phyloP scores from a whole-genome alignment of 2,113 vertebrate genomes.

The Montifringilla adamsi region DNA sequence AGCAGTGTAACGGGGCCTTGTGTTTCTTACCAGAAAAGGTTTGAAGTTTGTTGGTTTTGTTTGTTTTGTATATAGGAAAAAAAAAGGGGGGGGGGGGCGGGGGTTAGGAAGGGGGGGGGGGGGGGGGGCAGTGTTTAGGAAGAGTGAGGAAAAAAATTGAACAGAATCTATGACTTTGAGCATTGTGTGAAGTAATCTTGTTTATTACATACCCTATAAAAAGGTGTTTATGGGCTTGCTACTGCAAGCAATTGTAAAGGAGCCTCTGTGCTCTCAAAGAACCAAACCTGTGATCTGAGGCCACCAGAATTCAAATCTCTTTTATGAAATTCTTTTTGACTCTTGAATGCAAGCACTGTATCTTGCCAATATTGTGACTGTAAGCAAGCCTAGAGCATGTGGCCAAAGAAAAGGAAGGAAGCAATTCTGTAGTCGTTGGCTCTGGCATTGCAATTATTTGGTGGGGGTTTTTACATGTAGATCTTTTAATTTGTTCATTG shows the following conservation, averaged over 20 bases:
- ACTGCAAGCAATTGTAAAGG: background rate
- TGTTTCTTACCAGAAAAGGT: background rate
- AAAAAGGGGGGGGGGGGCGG: rapidly evolving
- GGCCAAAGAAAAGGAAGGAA: background rate
- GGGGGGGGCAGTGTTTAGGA: rapidly evolving
- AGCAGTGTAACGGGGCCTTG: background rate
- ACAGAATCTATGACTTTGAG: background rate
- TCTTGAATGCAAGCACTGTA: background rate
- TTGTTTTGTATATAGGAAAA: background rate
- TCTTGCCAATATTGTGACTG: background rate
- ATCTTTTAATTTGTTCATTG: background rate
- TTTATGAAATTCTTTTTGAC: background rate
- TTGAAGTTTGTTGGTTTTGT: background rate
- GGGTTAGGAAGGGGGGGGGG: no score
- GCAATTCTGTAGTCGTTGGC: rapidly evolving
- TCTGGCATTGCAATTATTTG: background rate
- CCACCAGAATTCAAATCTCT: background rate
- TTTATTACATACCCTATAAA: background rate
- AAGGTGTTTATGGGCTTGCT: background rate
- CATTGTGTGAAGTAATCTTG: background rate
- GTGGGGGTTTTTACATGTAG: background rate
- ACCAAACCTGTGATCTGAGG: background rate
- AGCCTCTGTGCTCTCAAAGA: background rate
- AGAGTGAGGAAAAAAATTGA: background rate
- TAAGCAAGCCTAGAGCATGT: background rate